phyloP scores from a whole-genome alignment of 2,113 vertebrate genomes.

The Sphaerodactylus townsendi region DNA sequence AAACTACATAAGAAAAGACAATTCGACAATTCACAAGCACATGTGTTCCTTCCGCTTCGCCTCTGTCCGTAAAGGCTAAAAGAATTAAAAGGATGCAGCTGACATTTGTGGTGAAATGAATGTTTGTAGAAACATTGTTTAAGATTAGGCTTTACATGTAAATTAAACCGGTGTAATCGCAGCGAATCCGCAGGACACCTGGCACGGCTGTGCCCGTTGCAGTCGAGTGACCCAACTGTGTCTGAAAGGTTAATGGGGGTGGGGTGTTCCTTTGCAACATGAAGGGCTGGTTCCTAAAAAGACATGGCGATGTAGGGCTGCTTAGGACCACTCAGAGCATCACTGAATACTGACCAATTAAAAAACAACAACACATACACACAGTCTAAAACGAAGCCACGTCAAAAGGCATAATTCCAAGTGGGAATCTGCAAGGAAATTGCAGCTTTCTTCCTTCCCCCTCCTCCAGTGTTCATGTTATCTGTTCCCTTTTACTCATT shows the following conservation, averaged over 20 bases:
- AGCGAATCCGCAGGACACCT: background rate
- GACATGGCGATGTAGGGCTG: background rate
- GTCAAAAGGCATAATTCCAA: too few species aligned
- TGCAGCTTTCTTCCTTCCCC: too few species aligned
- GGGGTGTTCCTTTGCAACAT: too few species aligned
- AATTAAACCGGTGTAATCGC: background rate
- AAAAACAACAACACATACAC: too few species aligned
- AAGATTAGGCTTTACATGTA: background rate
- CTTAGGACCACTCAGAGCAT: too few species aligned
- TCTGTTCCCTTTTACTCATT: too few species aligned
- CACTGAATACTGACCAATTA: too few species aligned
- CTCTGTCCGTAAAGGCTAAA: background rate
- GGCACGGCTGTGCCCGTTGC: background rate
- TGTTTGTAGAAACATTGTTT: background rate
- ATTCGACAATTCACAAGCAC: background rate
- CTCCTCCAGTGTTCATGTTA: too few species aligned
- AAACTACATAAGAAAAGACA: too few species aligned
- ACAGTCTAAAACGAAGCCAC: too few species aligned
- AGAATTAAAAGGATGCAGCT: background rate
- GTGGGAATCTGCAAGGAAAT: too few species aligned
- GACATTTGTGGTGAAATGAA: fast-evolving
- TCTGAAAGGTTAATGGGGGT: background rate
- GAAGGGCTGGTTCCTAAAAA: background rate
- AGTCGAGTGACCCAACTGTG: background rate
- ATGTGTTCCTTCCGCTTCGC: background rate